Evolutionary conservation across 1,140 invertebrate species (phyloP).

Genomic region (Physella acuta): DNA sequence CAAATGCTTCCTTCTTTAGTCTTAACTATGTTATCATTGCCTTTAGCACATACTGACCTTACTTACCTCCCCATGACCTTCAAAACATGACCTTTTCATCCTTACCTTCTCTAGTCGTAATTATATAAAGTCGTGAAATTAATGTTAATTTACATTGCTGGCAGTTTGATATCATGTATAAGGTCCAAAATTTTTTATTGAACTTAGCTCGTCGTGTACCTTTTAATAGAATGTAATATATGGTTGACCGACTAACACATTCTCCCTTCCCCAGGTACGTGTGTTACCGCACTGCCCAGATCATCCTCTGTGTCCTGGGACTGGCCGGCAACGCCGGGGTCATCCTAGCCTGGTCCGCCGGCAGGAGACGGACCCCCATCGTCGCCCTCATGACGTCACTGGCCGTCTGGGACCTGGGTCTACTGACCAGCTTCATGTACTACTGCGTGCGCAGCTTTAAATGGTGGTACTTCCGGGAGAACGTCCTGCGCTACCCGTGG

Average conservation of each 20-base stretch:
- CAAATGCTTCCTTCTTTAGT: too few relatives aligned
- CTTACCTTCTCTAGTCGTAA: not conserved
- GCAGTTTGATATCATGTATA: not conserved
- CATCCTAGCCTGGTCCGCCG: slow-evolving; percentile 19
- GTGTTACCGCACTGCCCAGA: slow-evolving; percentile 7
- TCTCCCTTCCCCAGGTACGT: not conserved
- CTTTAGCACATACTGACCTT: too few relatives aligned
- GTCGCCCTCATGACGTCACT: slow-evolving; percentile 19
- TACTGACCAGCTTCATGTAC: slow-evolving; percentile 15
- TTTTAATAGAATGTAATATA: not conserved
- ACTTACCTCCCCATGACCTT: too few relatives aligned
- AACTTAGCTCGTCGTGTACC: not conserved
- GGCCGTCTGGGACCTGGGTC: slow-evolving; percentile 20
- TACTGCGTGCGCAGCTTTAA: slow-evolving; percentile 18
- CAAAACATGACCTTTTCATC: not conserved
- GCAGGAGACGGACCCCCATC: slow-evolving; percentile 6
- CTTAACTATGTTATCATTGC: too few relatives aligned
- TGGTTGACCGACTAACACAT: not conserved
- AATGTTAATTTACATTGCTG: not conserved
- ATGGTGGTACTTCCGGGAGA: slow-evolving; percentile 10
- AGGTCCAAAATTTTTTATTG: not conserved
- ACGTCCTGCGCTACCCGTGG: not conserved
- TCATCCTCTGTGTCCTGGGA: slow-evolving; percentile 11
- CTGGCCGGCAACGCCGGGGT: slow-evolving; percentile 15
- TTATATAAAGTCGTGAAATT: not conserved